These are phyloP conservation scores for Drosophila borborema DNA, from an alignment of 2,888 invertebrate species.

Conservation along the genomic window DNA sequence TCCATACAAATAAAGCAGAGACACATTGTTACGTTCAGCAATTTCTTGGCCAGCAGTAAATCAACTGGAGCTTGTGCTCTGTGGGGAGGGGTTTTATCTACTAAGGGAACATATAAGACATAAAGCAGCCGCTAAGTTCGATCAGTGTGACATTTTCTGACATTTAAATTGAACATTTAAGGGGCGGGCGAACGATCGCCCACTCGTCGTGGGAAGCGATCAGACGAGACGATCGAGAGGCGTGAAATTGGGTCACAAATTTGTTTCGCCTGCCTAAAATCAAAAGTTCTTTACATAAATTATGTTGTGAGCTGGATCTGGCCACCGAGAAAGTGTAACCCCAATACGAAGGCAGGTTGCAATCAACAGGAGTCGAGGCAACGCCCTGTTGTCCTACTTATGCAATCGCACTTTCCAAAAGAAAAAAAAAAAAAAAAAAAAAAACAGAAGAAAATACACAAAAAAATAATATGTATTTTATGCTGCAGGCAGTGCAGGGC, in stretches of 20 bases:
- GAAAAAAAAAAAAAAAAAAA: conserved; percentile 6
- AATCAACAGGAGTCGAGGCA: conserved; percentile 22
- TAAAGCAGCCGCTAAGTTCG: conserved; percentile 37
- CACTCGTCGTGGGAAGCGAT: conserved; percentile 29
- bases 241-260: conserved; percentile 42
- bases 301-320: conserved; percentile 3
- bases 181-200: conserved; percentile 7
- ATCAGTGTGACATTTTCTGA: conserved; percentile 62
- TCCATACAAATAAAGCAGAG: conserved; percentile 11
- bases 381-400: conserved; percentile 63
- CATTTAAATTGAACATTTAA: conserved; percentile 51
- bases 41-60: conserved; percentile 31
- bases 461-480: conserved; percentile 29
- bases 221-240: conserved; percentile 9
- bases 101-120: not conserved
- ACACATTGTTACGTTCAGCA: conserved; percentile 47
- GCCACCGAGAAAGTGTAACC: conserved; percentile 56
- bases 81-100: not conserved
- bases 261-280: conserved; percentile 36
- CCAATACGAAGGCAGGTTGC: conserved; percentile 46
- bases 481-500: conserved; percentile 56
- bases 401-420: conserved; percentile 47
- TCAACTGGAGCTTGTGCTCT: conserved; percentile 4
- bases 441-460: not conserved
- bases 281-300: conserved; percentile 57